These are phyloP conservation scores for Carettochelys insculpta DNA, from an alignment of 2,113 vertebrate species.

Conservation along the genomic window DNA sequence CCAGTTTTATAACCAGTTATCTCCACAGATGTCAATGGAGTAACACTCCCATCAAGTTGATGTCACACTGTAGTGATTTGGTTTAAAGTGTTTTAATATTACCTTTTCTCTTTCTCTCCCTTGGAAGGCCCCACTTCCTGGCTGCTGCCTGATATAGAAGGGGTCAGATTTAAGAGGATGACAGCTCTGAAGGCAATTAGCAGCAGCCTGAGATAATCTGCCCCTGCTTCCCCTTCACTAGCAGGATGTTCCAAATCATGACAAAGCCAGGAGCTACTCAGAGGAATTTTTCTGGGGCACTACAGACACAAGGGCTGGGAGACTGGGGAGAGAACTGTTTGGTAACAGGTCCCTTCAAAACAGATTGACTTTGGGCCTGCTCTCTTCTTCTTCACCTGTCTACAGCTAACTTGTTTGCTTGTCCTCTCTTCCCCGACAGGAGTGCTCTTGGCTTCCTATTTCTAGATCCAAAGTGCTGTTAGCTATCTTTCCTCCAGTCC, in stretches of 20 bases:
- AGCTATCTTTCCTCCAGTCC: not conserved
- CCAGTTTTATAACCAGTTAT: accelerated
- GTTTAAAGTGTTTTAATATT: not conserved
- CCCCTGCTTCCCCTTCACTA: not conserved
- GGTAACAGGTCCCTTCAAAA: not conserved
- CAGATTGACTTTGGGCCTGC: not conserved
- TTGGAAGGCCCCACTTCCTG: not conserved
- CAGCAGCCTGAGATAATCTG: not conserved
- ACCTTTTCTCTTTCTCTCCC: not conserved
- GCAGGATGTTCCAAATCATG: not conserved
- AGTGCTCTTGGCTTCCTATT: not conserved
- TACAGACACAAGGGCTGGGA: not conserved
- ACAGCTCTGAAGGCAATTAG: not conserved
- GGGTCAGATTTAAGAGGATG: no score
- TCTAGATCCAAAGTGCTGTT: not conserved
- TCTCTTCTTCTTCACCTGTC: not conserved
- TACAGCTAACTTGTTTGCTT: not conserved
- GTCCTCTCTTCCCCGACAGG: no score
- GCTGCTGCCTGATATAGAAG: accelerated
- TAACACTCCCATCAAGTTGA: not conserved
- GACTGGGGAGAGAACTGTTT: not conserved
- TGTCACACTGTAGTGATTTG: accelerated
- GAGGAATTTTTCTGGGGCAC: not conserved
- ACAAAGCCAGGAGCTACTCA: not conserved
- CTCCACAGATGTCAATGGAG: not conserved